Percentiles rank a stretch among this genome's conserved stretches.
phyloP scores from a whole-genome alignment of 2,888 invertebrate species.

The Andrena camellia region DNA sequence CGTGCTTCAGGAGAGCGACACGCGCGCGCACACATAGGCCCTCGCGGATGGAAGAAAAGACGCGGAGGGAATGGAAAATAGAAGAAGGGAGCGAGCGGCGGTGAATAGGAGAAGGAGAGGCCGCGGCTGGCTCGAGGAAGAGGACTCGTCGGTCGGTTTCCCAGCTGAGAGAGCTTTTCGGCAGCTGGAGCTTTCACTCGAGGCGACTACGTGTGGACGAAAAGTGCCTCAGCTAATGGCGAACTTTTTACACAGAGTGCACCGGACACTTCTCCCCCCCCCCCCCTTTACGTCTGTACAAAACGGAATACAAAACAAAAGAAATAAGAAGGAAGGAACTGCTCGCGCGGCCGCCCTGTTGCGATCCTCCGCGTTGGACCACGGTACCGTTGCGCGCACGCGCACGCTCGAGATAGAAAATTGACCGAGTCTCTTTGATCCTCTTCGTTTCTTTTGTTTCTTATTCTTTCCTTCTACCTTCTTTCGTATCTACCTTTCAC shows the following conservation, averaged over 20 bases:
- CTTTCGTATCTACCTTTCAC: conserved; percentile 24
- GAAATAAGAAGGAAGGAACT: neutral
- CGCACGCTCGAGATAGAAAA: conserved; percentile 19
- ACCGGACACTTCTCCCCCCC: conserved; percentile 51
- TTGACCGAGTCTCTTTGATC: conserved; percentile 2
- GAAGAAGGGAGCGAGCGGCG: conserved; percentile 12
- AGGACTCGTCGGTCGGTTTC: conserved; percentile 20
- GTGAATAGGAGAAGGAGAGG: conserved; percentile 18
- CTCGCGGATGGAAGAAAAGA: conserved; percentile 26
- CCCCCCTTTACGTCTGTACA: conserved; percentile 25
- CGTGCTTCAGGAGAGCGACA: conserved; percentile 12
- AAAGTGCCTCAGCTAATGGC: conserved; percentile 60
- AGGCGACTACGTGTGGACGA: conserved; percentile 42
- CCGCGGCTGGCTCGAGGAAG: conserved; percentile 47
- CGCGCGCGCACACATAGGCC: neutral
- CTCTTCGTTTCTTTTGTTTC: conserved; percentile 24
- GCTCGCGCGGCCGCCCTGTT: neutral
- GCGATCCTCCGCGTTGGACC: conserved; percentile 17
- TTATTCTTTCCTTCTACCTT: conserved; percentile 27
- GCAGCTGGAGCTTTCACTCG: conserved; percentile 47
- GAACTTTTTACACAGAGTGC: conserved; percentile 58
- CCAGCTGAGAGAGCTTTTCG: conserved; percentile 39
- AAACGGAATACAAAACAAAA: conserved; percentile 9
- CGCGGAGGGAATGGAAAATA: conserved; percentile 33
- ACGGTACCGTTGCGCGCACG: conserved; percentile 4